phyloP scores from a whole-genome alignment of 2,888 invertebrate species.

The Malacosoma neustria region DNA sequence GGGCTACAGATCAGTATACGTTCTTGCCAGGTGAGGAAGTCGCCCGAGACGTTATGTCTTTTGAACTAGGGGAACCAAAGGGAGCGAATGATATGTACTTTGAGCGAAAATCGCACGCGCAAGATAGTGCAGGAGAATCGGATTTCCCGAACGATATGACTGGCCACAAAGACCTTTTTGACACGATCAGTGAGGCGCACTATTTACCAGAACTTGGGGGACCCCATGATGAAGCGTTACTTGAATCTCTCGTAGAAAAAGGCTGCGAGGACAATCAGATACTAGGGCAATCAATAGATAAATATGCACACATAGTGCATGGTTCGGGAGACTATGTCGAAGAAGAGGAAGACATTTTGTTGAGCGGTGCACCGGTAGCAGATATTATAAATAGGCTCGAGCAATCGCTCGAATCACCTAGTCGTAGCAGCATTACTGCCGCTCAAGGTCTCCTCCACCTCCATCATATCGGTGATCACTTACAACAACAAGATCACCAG shows the following conservation, averaged over 20 bases:
- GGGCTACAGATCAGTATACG: slow-evolving; percentile 29
- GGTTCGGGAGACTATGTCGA: slow-evolving; percentile 58
- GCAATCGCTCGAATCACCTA: slow-evolving; percentile 73
- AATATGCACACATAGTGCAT: slow-evolving; percentile 53
- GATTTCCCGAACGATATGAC: slow-evolving; percentile 44
- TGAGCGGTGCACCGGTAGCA: slow-evolving; percentile 61
- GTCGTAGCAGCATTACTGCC: slow-evolving; percentile 55
- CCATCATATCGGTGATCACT: slow-evolving; percentile 52
- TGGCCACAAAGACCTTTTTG: slow-evolving; percentile 61
- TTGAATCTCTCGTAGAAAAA: slow-evolving; percentile 76
- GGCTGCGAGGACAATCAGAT: slow-evolving; percentile 77
- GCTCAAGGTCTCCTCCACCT: slow-evolving; percentile 58
- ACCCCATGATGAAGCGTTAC: slow-evolving; percentile 68
- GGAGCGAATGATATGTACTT: slow-evolving; percentile 46
- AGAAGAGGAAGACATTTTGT: slow-evolving; percentile 61
- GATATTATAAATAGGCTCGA: slow-evolving; percentile 79
- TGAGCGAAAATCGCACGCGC: slow-evolving; percentile 36
- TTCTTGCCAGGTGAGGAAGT: slow-evolving; percentile 52
- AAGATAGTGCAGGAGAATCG: slow-evolving; percentile 38
- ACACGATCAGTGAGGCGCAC: slow-evolving; percentile 64
- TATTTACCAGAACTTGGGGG: slow-evolving; percentile 60
- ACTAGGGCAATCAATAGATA: slow-evolving; percentile 56
- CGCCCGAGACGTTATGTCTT: slow-evolving; percentile 55
- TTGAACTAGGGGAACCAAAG: slow-evolving; percentile 52
- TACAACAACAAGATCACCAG: slow-evolving; percentile 35